Evolutionary conservation across 1,140 invertebrate species (phyloP).

Genomic region (Drosophila lacertosa): DNA sequence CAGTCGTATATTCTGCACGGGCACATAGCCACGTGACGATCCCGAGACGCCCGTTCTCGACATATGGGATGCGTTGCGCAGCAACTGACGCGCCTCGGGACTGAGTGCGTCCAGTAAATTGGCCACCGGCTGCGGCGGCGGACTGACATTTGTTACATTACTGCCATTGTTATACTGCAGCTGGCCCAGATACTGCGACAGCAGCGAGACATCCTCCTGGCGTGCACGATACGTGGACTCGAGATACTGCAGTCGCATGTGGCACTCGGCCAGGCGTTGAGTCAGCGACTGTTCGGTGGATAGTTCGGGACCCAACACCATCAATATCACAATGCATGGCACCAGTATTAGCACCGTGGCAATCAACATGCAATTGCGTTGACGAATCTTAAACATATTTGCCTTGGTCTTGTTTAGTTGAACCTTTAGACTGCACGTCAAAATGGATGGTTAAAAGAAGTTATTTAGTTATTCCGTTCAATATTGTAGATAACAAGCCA

Average conservation of each 20-base stretch:
- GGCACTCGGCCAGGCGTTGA: conserved; percentile 88
- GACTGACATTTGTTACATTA: conserved; percentile 39
- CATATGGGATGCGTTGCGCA: conserved; percentile 84
- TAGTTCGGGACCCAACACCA: conserved; percentile 84
- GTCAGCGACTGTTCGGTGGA: conserved; percentile 88
- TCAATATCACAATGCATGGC: conserved; percentile 85
- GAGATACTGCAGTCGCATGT: conserved; percentile 89
- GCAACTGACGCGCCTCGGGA: conserved; percentile 84
- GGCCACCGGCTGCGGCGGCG: conserved; percentile 42
- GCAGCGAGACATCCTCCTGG: conserved; percentile 88
- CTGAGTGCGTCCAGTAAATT: conserved; percentile 83
- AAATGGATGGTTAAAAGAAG: not conserved
- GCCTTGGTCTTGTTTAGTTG: not conserved
- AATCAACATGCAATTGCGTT: conserved; percentile 85
- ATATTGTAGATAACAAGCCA: not conserved
- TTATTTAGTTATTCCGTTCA: not conserved
- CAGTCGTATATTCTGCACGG: conserved; percentile 85
- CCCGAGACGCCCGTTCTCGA: conserved; percentile 5
- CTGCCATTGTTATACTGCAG: conserved; percentile 49
- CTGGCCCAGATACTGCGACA: conserved; percentile 87
- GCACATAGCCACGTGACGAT: conserved; percentile 47
- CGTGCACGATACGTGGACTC: conserved; percentile 89
- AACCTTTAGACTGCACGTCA: conserved; percentile 4
- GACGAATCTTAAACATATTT: conserved; percentile 77
- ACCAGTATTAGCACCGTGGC: conserved; percentile 85